phyloP scores from a whole-genome alignment of 2,797 vertebrate genomes.

The Astyanax mexicanus region DNA sequence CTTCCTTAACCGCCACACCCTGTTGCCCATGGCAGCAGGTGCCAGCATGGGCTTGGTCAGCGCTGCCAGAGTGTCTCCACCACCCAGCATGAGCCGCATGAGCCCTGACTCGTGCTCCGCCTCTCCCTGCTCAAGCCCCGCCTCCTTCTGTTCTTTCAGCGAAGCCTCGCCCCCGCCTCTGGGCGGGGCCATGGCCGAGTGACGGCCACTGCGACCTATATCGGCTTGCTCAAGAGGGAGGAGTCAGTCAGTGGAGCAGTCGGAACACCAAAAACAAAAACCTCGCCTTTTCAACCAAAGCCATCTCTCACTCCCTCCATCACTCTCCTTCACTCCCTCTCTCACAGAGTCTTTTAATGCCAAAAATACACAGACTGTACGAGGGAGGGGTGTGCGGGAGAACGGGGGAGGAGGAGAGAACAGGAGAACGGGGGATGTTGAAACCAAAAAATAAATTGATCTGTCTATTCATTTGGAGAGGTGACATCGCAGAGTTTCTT shows the following conservation, averaged over 20 bases:
- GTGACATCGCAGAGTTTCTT: conserved; percentile 60
- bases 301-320: conserved; percentile 79
- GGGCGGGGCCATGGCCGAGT: conserved; percentile 84
- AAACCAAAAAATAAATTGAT: conserved; percentile 78
- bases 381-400: conserved; percentile 60
- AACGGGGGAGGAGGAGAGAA: conserved; percentile 71
- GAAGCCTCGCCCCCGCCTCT: conserved; percentile 81
- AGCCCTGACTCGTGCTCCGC: conserved; percentile 80
- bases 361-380: conserved; percentile 76
- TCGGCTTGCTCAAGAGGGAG: conserved; percentile 52
- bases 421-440: conserved; percentile 64
- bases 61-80: conserved; percentile 66
- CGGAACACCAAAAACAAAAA: conserved; percentile 66
- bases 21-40: conserved; percentile 80
- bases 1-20: conserved; percentile 88
- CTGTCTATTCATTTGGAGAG: conserved; percentile 65
- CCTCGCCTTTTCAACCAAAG: conserved; percentile 82
- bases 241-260: conserved; percentile 67
- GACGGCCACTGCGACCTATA: conserved; percentile 67
- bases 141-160: conserved; percentile 84
- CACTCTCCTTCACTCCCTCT: conserved; percentile 61
- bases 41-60: conserved; percentile 78
- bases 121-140: conserved; percentile 82
- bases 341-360: conserved; percentile 73
- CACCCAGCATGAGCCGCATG: conserved; percentile 71